These are phyloP conservation scores for Penaeus chinensis DNA, from an alignment of 1,140 invertebrate genomes.

Conservation along the genomic window DNA sequence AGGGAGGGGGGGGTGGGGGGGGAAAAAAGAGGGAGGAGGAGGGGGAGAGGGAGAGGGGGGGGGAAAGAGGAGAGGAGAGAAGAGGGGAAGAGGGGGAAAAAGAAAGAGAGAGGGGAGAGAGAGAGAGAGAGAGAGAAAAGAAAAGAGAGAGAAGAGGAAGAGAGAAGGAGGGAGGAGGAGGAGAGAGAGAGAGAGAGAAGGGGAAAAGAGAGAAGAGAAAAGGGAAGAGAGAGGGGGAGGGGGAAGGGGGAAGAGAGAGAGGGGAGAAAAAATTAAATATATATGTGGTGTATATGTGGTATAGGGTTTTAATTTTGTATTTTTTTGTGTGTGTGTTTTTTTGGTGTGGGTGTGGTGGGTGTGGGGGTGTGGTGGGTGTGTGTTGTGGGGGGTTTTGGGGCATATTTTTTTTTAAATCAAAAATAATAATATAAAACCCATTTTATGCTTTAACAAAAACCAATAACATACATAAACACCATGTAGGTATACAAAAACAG, in stretches of 20 bases:
- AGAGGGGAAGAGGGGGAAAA: background rate
- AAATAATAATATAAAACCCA: background rate
- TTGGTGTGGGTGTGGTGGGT: too few species aligned
- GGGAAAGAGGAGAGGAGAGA: background rate
- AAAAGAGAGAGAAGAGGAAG: background rate
- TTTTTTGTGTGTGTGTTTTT: background rate
- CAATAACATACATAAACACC: background rate
- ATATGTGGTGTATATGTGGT: background rate
- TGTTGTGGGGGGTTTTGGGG: background rate
- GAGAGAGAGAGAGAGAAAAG: slow-evolving; percentile 20
- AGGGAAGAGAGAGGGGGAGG: background rate
- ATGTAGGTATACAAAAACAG: too few species aligned
- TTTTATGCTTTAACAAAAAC: background rate
- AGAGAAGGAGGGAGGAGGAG: background rate
- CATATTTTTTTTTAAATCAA: background rate
- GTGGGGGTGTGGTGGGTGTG: too few species aligned
- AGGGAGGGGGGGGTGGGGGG: too few species aligned
- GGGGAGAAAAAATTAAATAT: background rate
- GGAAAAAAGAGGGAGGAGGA: slow-evolving; percentile 9
- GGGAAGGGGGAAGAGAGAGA: background rate
- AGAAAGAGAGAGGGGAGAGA: background rate
- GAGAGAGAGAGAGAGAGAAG: background rate
- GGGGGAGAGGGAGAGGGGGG: slow-evolving; percentile 7
- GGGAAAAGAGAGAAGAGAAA: background rate
- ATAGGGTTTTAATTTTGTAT: background rate